Base-by-base conservation (phyloP, 1,140 invertebrate genomes). In the Asobara japonica region DNA sequence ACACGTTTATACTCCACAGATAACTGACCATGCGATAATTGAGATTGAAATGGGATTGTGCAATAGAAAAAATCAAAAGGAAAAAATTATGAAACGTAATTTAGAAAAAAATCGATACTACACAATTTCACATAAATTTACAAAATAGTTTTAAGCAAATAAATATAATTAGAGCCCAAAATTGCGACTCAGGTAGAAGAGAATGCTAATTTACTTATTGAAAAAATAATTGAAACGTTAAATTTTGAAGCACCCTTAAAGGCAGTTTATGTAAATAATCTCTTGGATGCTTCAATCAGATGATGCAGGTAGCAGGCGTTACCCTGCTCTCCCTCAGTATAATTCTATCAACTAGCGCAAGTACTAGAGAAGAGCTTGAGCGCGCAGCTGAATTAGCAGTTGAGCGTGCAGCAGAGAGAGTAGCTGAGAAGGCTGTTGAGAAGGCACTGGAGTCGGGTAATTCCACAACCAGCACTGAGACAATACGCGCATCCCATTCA, bases 341-440 rank as follows among this genome's bases (percentile, higher is more conserved):
- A 13, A 25, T 70, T 0, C 25, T 78, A n/a, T 71, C 66, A 8
- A 73, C 76, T 33, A 73, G 71, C 6, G 80, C 79, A 6, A 81
- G 64, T 51, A 64, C 66, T 0, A 82, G 76, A 51, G 83, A 83
- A 71, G 83, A 86, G 6, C 73, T 88, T 4, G 86, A 88, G 64
- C 79, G 80, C 20, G 84, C 84, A 2, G 86, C 85, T 0, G 84
- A 88, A 56, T 71, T 87, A 0, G 85, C 84, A 3, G 85, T 88
- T 6, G 86, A 86, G 56, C 79, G 80, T 22, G 81, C 84, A 13
- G 86, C 84, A 7, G 85, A 88, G 71, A 80, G 79, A 61, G 84
- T 80, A 8, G 86, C 86, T 0, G 86, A 86, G 41, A 79, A 82
- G 62, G 85, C 86, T 0, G 86, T 87, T 1, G 85, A 88, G 31